These are phyloP conservation scores for Empidonax traillii DNA, from an alignment of 2,113 vertebrate species.

Conservation along the genomic window DNA sequence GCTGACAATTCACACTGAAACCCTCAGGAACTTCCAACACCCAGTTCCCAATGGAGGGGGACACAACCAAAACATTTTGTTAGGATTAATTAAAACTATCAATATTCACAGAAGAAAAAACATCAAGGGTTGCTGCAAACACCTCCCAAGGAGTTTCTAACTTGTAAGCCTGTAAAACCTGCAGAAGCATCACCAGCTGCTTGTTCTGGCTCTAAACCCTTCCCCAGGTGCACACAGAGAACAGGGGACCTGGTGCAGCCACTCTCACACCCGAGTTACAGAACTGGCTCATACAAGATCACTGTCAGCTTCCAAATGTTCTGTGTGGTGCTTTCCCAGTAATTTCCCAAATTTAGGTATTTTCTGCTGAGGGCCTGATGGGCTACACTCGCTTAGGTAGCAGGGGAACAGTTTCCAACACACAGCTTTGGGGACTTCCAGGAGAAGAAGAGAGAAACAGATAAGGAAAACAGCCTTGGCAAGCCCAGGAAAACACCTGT, in stretches of 20 bases:
- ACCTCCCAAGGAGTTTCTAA: background rate
- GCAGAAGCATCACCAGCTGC: background rate
- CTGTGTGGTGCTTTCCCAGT: background rate
- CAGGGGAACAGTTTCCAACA: background rate
- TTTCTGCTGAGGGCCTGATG: background rate
- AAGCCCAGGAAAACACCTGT: background rate
- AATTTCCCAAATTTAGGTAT: background rate
- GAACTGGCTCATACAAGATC: background rate
- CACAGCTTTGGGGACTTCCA: background rate
- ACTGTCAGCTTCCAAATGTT: background rate
- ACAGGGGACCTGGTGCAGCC: background rate
- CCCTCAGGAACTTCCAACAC: background rate
- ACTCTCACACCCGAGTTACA: background rate
- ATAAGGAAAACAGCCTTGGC: background rate
- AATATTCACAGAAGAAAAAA: background rate
- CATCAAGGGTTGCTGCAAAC: background rate
- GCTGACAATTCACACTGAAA: background rate
- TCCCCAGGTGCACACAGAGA: background rate
- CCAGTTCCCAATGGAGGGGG: background rate
- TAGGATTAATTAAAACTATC: background rate
- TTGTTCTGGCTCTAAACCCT: background rate
- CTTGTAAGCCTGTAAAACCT: background rate
- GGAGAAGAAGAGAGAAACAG: background rate
- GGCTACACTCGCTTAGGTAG: accelerated
- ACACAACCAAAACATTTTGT: background rate